phyloP scores from a whole-genome alignment of 1,140 invertebrate species.

The Helicoverpa zea region DNA sequence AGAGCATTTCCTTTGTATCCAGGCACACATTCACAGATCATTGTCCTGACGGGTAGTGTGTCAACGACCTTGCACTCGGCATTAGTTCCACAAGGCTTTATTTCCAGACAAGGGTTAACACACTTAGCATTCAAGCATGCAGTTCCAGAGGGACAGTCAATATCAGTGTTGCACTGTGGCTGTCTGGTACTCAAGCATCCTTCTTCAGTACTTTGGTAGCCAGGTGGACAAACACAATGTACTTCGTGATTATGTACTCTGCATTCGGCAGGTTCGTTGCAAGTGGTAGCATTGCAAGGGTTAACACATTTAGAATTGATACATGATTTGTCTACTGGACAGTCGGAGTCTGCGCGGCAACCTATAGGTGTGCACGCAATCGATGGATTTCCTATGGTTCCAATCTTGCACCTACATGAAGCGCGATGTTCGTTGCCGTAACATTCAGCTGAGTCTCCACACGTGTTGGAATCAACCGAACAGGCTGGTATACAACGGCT shows the following conservation, averaged over 20 bases:
- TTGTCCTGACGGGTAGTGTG: conserved; percentile 93
- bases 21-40: conserved; percentile 95
- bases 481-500: conserved; percentile 93
- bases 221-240: conserved; percentile 93
- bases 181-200: conserved; percentile 89
- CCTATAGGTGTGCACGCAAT: conserved; percentile 91
- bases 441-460: conserved; percentile 92
- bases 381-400: conserved; percentile 93
- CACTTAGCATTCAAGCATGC: conserved; percentile 94
- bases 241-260: conserved; percentile 92
- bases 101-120: conserved; percentile 93
- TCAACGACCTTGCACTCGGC: conserved; percentile 93
- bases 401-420: conserved; percentile 93
- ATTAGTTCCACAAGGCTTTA: conserved; percentile 93
- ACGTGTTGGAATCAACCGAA: conserved; percentile 88
- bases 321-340: conserved; percentile 92
- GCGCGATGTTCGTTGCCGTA: conserved; percentile 92
- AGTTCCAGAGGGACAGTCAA: conserved; percentile 93
- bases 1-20: conserved; percentile 94
- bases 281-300: conserved; percentile 91
- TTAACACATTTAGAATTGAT: conserved; percentile 93
- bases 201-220: conserved; percentile 90
- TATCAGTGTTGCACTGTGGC: conserved; percentile 91
- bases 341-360: conserved; percentile 92
- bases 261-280: conserved; percentile 91